Percentiles rank a stretch among this genome's conserved stretches.
Evolutionary conservation across 2,797 vertebrate genomes (phyloP).

Genomic region (Antrozous pallidus): DNA sequence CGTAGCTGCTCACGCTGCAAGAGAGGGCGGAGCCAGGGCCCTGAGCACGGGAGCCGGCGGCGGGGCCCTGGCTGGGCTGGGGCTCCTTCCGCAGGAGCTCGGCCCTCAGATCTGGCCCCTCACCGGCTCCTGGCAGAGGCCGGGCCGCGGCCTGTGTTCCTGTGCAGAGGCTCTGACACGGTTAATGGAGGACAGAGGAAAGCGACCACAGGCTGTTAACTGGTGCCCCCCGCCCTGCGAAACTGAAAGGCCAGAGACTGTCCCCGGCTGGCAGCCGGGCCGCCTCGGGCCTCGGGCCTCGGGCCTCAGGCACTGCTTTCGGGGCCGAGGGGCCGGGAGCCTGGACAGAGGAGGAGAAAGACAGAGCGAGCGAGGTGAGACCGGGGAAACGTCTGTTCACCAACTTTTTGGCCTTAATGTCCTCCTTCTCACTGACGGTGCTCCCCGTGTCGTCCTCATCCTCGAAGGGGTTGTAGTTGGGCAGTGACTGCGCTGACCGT

Average conservation of each 20-base stretch:
- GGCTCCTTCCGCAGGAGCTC: neutral
- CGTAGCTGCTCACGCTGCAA: slow-evolving; percentile 89
- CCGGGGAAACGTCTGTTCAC: slow-evolving; percentile 88
- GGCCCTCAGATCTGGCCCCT: neutral
- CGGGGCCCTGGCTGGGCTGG: neutral
- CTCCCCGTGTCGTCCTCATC: slow-evolving; percentile 91
- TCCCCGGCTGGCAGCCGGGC: neutral
- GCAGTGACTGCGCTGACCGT: slow-evolving; percentile 86
- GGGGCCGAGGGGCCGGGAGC: slow-evolving; percentile 60
- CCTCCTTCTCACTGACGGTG: slow-evolving; percentile 92
- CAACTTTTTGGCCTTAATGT: slow-evolving; percentile 96
- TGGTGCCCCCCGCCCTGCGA: slow-evolving; percentile 10
- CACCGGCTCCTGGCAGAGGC: no score
- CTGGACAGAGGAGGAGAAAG: slow-evolving; percentile 76
- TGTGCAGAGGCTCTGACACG: neutral
- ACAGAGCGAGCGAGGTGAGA: slow-evolving; percentile 73
- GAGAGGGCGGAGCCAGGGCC: neutral
- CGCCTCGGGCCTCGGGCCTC: no score
- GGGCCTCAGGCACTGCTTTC: slow-evolving; percentile 72
- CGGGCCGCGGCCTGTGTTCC: neutral
- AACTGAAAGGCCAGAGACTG: neutral
- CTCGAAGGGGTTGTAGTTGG: slow-evolving; percentile 96
- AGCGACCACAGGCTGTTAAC: slow-evolving; percentile 24
- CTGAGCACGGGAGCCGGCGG: neutral
- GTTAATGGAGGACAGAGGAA: slow-evolving; percentile 36